Conservation (phyloP, 2,888 invertebrate genomes). For the Cataglyphis albicans region DNA sequence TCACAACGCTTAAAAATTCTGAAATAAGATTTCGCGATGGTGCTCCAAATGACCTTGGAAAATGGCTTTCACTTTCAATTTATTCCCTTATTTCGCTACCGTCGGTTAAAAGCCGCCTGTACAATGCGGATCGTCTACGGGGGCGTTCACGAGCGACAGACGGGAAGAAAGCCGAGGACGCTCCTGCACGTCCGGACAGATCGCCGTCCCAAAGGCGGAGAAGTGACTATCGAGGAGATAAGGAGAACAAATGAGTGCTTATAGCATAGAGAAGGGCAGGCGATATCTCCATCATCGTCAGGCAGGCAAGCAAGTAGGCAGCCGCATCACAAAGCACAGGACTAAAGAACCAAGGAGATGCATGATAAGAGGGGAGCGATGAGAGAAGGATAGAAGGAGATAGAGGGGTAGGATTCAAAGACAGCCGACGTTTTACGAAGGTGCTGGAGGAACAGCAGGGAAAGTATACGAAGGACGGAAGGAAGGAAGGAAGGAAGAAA, state of each 20-base stretch:
- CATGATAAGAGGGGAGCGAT: constrained; percentile 66
- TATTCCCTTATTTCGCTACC: constrained; percentile 53
- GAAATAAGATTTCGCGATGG: constrained; percentile 32
- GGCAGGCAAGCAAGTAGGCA: constrained; percentile 53
- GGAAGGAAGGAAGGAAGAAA: constrained; percentile 64
- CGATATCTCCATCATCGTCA: constrained; percentile 69
- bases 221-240: constrained; percentile 74
- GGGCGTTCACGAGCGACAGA: constrained; percentile 38
- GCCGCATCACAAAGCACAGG: constrained; percentile 67
- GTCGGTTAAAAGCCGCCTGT: constrained; percentile 30
- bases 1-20: constrained; percentile 34
- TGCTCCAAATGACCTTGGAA: constrained; percentile 46
- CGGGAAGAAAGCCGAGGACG: constrained; percentile 37
- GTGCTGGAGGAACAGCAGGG: constrained; percentile 63
- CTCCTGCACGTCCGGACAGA: constrained; percentile 47
- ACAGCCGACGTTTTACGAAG: constrained; percentile 63
- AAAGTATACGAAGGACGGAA: constrained; percentile 55
- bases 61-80: constrained; percentile 54
- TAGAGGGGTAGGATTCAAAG: constrained; percentile 69
- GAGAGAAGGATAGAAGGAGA: constrained; percentile 40
- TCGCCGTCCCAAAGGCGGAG: constrained; percentile 62
- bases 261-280: constrained; percentile 60
- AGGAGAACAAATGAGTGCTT: constrained; percentile 74
- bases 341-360: constrained; percentile 73
- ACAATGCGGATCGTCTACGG: constrained; percentile 41